Conservation (phyloP, 2,797 vertebrate species). For the Menidia menidia region DNA sequence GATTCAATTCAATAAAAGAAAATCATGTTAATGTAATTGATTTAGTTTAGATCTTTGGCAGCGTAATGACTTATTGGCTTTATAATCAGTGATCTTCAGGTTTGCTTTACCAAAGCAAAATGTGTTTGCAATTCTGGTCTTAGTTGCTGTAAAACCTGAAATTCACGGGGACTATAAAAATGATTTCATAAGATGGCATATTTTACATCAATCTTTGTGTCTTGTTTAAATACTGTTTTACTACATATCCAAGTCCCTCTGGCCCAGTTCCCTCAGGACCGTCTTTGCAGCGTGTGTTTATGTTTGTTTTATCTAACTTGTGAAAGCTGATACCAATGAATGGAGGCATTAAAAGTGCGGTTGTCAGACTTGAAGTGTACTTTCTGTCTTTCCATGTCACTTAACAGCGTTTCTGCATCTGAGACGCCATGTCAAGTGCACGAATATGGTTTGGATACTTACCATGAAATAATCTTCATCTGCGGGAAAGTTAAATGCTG, state of each 20-base stretch:
- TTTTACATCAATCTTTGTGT: background rate
- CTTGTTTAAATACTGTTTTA: constrained; percentile 9
- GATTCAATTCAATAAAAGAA: no score
- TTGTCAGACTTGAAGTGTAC: constrained; percentile 2
- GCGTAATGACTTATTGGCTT: background rate
- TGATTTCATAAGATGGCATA: background rate
- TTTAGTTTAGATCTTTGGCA: background rate
- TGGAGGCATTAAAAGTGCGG: constrained; percentile 10
- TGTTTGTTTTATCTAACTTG: constrained; percentile 2
- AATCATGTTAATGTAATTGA: background rate
- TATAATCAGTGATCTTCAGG: background rate
- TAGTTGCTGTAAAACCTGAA: background rate
- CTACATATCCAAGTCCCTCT: constrained; percentile 29
- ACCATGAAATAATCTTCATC: background rate
- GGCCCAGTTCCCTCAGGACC: constrained; percentile 20
- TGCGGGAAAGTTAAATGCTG: background rate
- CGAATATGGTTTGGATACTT: background rate
- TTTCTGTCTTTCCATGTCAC: background rate
- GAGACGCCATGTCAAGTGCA: background rate
- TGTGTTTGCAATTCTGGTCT: no score
- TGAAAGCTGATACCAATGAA: constrained; percentile 18
- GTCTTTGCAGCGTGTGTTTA: constrained; percentile 27
- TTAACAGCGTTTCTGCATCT: background rate
- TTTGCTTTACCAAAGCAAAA: no score
- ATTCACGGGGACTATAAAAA: background rate